A percentile compares a stretch with the other conserved stretches of the same genome.
Conservation (phyloP, 1,140 invertebrate species). For the Proctacanthus coquilletti region DNA sequence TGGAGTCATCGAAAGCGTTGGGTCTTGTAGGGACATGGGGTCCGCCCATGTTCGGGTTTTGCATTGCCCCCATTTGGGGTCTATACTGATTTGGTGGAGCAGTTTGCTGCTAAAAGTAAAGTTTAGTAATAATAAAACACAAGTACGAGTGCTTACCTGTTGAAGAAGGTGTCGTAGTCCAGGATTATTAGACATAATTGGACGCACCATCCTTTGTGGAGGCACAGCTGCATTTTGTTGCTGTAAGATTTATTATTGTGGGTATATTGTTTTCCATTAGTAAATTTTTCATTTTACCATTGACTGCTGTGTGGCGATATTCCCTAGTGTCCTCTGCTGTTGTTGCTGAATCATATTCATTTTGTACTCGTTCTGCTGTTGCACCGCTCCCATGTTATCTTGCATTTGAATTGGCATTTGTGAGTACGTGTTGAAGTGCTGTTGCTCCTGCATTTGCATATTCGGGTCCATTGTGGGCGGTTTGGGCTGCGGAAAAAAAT, state of each 20-base stretch:
- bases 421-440: conserved; percentile 11
- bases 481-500: background rate
- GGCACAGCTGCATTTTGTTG: conserved; percentile 11
- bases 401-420: background rate
- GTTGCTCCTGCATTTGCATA: conserved; percentile 30
- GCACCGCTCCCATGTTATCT: background rate
- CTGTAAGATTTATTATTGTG: conserved; percentile 10
- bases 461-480: background rate
- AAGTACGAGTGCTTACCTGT: conserved; percentile 35
- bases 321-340: background rate
- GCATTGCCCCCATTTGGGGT: conserved; percentile 11
- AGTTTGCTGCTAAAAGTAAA: conserved; percentile 10
- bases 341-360: background rate
- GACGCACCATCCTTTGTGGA: conserved; percentile 43
- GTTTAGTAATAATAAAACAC: conserved; percentile 25
- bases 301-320: background rate
- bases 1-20: conserved; percentile 19
- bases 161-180: conserved; percentile 51
- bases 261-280: background rate
- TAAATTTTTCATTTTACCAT: background rate
- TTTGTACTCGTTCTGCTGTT: background rate
- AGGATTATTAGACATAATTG: conserved; percentile 44
- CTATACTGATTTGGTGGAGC: conserved; percentile 1
- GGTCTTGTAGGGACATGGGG: conserved; percentile 7
- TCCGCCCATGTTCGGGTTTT: conserved; percentile 24